These are phyloP conservation scores for Pangasius larnaudii DNA, from an alignment of 2,797 vertebrate genomes.

Conservation along the genomic window DNA sequence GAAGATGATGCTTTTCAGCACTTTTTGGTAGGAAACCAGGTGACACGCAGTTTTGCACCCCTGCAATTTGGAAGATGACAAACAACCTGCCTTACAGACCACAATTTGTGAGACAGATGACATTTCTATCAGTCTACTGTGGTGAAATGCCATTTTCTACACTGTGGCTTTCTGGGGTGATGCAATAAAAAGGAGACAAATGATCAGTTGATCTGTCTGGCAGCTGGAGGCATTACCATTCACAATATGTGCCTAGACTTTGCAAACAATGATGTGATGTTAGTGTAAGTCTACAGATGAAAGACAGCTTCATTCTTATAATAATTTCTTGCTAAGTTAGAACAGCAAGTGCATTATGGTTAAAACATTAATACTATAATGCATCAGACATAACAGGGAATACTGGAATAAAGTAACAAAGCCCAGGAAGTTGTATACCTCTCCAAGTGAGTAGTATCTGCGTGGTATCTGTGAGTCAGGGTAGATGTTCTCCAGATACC, in stretches of 20 bases:
- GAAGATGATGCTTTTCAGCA: not conserved
- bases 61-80: not conserved
- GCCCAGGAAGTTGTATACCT: slow-evolving; percentile 79
- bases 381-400: slow-evolving; percentile 12
- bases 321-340: slow-evolving; percentile 29
- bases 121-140: slow-evolving; percentile 15
- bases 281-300: not conserved
- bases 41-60: slow-evolving; percentile 4
- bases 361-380: not conserved
- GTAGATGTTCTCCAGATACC: slow-evolving; percentile 98
- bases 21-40: not conserved
- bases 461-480: slow-evolving; percentile 98
- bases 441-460: slow-evolving; percentile 97
- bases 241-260: slow-evolving; percentile 17
- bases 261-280: slow-evolving; percentile 2
- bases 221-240: not conserved
- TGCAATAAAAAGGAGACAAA: slow-evolving; percentile 23
- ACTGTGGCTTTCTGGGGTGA: not conserved
- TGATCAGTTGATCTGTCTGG: slow-evolving; percentile 36
- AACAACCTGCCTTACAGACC: not conserved
- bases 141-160: slow-evolving; percentile 8
- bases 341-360: slow-evolving; percentile 46
- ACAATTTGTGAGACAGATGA: slow-evolving; percentile 6
- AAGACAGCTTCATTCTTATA: not conserved
- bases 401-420: not conserved